Conservation (phyloP, 2,113 vertebrate genomes). For the Puffinus mauretanicus region DNA sequence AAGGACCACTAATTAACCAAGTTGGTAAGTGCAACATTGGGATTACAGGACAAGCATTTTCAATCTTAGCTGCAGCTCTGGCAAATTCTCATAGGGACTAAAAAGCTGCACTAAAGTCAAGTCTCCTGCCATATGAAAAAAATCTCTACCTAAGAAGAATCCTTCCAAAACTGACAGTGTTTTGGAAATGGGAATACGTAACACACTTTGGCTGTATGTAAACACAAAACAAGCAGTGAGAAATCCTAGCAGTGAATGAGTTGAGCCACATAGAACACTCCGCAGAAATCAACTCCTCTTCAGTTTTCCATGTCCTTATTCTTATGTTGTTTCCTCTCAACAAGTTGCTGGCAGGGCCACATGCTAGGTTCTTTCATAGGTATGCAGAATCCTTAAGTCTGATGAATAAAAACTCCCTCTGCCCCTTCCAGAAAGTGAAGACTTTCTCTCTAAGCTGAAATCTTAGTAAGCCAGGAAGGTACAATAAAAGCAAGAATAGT, state of each 20-base stretch:
- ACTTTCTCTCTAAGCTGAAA: background rate
- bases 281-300: background rate
- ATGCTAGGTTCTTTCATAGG: background rate
- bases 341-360: background rate
- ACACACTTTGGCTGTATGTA: background rate
- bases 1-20: background rate
- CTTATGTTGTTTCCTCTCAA: background rate
- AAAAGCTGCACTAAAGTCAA: background rate
- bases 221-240: background rate
- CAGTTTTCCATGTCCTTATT: background rate
- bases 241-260: background rate
- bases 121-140: background rate
- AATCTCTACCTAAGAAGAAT: background rate
- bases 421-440: background rate
- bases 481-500: background rate
- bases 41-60: background rate
- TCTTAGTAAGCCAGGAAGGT: background rate
- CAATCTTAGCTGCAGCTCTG: background rate
- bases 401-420: background rate
- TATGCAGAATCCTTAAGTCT: background rate
- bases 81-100: background rate
- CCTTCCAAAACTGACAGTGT: background rate
- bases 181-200: background rate
- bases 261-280: background rate
- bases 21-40: background rate